Percentiles rank a stretch among this genome's conserved stretches.
phyloP scores from a whole-genome alignment of 2,888 invertebrate genomes.

The Eueremaeus valkanovi region DNA sequence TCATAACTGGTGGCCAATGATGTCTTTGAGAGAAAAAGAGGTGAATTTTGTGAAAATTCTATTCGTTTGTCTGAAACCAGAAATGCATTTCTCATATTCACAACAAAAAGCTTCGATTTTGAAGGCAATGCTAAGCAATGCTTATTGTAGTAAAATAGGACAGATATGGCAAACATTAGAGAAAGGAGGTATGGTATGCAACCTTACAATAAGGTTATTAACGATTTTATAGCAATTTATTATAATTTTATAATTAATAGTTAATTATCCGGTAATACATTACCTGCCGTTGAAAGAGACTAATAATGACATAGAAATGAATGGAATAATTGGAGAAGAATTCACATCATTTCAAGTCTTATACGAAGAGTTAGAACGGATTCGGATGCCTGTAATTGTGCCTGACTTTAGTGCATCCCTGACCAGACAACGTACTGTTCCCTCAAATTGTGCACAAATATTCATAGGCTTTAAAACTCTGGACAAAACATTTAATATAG shows the following conservation, averaged over 20 bases:
- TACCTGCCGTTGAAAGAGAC: slow-evolving; percentile 43
- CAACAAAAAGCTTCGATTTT: slow-evolving; percentile 11
- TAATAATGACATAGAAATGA: slow-evolving; percentile 39
- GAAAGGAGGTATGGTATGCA: slow-evolving; percentile 25
- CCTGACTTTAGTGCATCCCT: no score
- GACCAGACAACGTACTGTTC: not conserved
- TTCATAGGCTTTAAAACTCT: slow-evolving; percentile 54
- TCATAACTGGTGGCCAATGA: no score
- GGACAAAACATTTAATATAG: slow-evolving; percentile 51
- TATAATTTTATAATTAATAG: slow-evolving; percentile 48
- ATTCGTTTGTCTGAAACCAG: slow-evolving; percentile 1
- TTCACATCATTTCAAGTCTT: slow-evolving; percentile 44
- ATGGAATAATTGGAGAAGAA: slow-evolving; percentile 43
- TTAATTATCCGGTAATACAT: slow-evolving; percentile 52
- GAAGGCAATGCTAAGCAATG: not conserved
- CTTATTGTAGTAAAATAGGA: not conserved
- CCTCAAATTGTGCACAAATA: slow-evolving; percentile 41
- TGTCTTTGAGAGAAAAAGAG: not conserved
- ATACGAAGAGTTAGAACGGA: slow-evolving; percentile 35
- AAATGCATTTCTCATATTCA: not conserved
- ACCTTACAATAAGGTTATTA: not conserved
- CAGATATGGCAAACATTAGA: slow-evolving; percentile 32
- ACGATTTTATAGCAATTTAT: not conserved
- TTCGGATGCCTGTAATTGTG: slow-evolving; percentile 25
- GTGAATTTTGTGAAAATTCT: slow-evolving; percentile 21